These are phyloP conservation scores for Tetraneura akinire DNA, from an alignment of 1,140 invertebrate genomes.

Conservation along the genomic window DNA sequence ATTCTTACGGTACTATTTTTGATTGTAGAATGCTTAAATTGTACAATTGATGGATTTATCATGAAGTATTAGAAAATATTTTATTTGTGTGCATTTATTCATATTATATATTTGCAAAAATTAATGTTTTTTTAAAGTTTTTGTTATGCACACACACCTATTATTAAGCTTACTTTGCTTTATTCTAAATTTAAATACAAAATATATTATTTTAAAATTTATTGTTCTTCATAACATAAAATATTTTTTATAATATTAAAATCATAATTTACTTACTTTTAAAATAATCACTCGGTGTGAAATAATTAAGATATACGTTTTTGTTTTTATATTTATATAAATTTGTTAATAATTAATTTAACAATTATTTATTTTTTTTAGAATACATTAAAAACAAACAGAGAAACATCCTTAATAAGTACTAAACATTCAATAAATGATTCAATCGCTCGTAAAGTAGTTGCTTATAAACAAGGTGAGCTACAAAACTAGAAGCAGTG, in stretches of 20 bases:
- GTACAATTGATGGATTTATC: slow-evolving; percentile 52
- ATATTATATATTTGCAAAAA: not conserved
- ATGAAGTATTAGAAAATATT: not conserved
- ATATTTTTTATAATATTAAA: too few species aligned
- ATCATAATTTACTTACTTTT: not conserved
- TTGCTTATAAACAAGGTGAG: slow-evolving; percentile 50
- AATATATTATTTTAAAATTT: not conserved
- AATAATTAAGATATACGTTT: not conserved
- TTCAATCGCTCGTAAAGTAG: slow-evolving; percentile 14
- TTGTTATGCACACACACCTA: not conserved
- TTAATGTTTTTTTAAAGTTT: not conserved
- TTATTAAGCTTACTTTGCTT: not conserved
- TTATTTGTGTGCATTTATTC: not conserved
- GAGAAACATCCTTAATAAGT: slow-evolving; percentile 59
- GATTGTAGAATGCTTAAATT: slow-evolving; percentile 61
- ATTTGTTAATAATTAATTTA: not conserved
- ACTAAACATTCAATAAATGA: slow-evolving; percentile 19
- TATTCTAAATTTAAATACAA: not conserved
- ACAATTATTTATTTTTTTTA: not conserved
- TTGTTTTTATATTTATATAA: not conserved
- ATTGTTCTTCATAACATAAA: too few species aligned
- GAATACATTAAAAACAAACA: slow-evolving; percentile 60
- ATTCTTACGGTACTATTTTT: slow-evolving; percentile 30
- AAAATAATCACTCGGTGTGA: not conserved
- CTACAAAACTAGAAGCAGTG: too few species aligned